These are phyloP conservation scores for Penaeus indicus DNA, from an alignment of 1,140 invertebrate genomes.

Conservation along the genomic window DNA sequence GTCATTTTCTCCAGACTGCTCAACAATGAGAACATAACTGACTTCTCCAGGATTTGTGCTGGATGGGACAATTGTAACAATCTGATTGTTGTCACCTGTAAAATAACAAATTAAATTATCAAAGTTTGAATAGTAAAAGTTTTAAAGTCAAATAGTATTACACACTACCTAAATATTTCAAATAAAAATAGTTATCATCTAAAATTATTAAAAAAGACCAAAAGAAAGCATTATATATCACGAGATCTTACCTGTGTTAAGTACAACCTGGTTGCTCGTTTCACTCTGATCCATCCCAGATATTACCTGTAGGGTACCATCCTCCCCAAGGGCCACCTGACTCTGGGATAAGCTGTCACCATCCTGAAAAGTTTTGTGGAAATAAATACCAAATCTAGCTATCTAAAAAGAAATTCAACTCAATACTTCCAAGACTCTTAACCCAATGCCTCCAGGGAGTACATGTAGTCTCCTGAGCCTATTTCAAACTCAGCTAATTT, in stretches of 20 bases:
- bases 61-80: constrained; percentile 88
- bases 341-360: constrained; percentile 53
- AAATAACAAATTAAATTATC: constrained; percentile 51
- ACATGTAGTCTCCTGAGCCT: no score
- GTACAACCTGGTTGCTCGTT: constrained; percentile 70
- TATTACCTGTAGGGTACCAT: constrained; percentile 59
- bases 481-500: background rate
- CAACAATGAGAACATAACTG: constrained; percentile 91
- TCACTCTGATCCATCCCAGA: constrained; percentile 54
- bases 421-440: background rate
- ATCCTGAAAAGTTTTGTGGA: constrained; percentile 38
- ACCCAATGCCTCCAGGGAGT: background rate
- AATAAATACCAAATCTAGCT: background rate
- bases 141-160: no score
- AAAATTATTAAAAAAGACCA: background rate
- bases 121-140: no score
- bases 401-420: background rate
- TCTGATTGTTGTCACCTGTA: constrained; percentile 76
- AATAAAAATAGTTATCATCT: background rate
- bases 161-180: no score
- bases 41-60: constrained; percentile 84
- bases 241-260: constrained; percentile 72
- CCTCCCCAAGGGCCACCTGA: constrained; percentile 54
- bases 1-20: constrained; percentile 75
- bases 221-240: constrained; percentile 46